These are phyloP conservation scores for Hippasteria phrygiana DNA, from an alignment of 53 echinoderm and acorn worm species.

Conservation along the genomic window DNA sequence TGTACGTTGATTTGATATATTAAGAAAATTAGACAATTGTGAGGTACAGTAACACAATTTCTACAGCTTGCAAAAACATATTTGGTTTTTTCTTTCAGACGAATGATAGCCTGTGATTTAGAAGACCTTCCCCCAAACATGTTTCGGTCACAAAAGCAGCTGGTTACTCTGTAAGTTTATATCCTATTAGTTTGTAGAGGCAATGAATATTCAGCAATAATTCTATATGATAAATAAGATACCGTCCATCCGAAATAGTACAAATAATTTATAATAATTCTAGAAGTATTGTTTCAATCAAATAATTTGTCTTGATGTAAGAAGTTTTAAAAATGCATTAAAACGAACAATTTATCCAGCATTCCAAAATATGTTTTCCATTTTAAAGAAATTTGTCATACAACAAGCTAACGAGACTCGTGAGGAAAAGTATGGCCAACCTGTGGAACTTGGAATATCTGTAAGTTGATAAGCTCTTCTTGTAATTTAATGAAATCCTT, in stretches of 20 bases:
- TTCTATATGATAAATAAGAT: no score
- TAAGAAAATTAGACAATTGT: background rate
- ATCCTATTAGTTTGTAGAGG: no score
- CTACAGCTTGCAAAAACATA: background rate
- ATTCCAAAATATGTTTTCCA: background rate
- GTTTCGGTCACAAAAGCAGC: constrained; percentile 26
- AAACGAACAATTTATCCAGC: background rate
- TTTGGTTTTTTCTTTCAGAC: constrained; percentile 16
- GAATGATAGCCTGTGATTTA: constrained; percentile 63
- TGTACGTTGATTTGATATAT: no score
- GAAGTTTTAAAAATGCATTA: no score
- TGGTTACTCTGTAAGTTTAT: constrained; percentile 46
- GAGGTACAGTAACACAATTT: background rate
- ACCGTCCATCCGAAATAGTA: no score
- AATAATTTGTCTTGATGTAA: no score
- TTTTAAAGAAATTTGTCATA: constrained; percentile 36
- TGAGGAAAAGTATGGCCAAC: background rate
- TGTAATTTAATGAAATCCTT: no score
- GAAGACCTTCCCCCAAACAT: constrained; percentile 24
- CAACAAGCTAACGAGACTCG: constrained; percentile 21
- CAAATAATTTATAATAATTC: no score
- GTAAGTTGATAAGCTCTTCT: constrained; percentile 59
- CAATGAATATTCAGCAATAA: no score
- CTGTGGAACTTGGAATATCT: constrained; percentile 17
- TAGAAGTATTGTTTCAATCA: no score